Conservation (phyloP, 2,113 vertebrate genomes). For the Nettapus auritus region DNA sequence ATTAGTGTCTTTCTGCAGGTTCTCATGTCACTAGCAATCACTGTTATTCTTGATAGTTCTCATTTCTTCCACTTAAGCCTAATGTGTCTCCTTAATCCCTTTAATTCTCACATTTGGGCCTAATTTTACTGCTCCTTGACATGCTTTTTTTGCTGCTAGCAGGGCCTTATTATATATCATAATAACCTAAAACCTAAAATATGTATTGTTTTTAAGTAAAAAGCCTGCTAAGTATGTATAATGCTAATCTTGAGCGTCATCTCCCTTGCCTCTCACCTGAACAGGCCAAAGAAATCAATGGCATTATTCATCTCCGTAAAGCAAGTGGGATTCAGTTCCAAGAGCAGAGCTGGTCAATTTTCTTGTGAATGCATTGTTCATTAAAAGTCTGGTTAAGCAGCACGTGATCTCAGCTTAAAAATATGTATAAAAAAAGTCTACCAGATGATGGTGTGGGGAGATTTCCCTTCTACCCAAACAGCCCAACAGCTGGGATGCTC, state of each 20-base stretch:
- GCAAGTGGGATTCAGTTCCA: neutral
- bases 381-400: neutral
- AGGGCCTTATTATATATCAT: neutral
- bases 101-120: slow-evolving; percentile 55
- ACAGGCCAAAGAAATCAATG: neutral
- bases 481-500: neutral
- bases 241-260: neutral
- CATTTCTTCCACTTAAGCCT: slow-evolving; percentile 29
- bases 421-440: neutral
- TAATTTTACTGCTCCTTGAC: slow-evolving; percentile 32
- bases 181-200: slow-evolving; percentile 13
- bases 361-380: neutral
- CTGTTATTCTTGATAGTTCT: slow-evolving; percentile 3
- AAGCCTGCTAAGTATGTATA: neutral
- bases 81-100: slow-evolving; percentile 50
- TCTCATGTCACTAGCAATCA: slow-evolving; percentile 58
- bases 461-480: neutral
- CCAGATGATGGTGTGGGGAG: neutral
- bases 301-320: neutral
- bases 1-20: slow-evolving; percentile 56
- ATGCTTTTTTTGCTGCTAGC: slow-evolving; percentile 1
- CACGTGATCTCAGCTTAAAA: neutral
- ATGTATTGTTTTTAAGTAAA: neutral
- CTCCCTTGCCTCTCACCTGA: neutral
- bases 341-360: neutral